Conservation (phyloP, 2,113 vertebrate species). For the Cricetomys ansorgei region DNA sequence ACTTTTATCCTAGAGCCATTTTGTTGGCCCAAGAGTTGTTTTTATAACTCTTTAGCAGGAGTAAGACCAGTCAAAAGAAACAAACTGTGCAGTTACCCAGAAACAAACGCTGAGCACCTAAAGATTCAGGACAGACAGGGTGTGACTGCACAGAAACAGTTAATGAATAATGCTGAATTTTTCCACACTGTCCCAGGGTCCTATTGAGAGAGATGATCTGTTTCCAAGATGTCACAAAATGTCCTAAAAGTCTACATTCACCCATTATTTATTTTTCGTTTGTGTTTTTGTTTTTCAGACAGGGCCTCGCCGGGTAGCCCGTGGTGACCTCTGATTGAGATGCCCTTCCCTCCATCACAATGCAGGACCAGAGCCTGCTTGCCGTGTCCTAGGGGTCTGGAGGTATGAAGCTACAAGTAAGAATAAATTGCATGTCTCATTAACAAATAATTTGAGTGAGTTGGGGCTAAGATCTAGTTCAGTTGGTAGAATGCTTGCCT, state of each 20-base stretch:
- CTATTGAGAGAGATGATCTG: neutral
- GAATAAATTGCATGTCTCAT: neutral
- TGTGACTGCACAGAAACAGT: neutral
- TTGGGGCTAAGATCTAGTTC: too few relatives aligned
- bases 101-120: conserved; percentile 21
- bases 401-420: neutral
- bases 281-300: neutral
- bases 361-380: neutral
- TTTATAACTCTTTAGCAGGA: conserved; percentile 63
- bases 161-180: neutral
- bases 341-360: neutral
- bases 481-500: neutral
- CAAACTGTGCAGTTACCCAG: neutral
- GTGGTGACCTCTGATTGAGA: neutral
- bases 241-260: neutral
- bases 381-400: neutral
- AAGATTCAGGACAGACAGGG: neutral
- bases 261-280: neutral
- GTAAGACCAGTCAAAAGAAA: conserved; percentile 60
- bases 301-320: neutral
- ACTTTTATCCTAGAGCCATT: neutral
- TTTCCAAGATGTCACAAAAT: conserved; percentile 12
- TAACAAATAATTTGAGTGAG: neutral
- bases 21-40: neutral
- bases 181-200: neutral